Evolutionary conservation across 2,113 vertebrate species (phyloP).

Genomic region (Aptenodytes patagonicus): DNA sequence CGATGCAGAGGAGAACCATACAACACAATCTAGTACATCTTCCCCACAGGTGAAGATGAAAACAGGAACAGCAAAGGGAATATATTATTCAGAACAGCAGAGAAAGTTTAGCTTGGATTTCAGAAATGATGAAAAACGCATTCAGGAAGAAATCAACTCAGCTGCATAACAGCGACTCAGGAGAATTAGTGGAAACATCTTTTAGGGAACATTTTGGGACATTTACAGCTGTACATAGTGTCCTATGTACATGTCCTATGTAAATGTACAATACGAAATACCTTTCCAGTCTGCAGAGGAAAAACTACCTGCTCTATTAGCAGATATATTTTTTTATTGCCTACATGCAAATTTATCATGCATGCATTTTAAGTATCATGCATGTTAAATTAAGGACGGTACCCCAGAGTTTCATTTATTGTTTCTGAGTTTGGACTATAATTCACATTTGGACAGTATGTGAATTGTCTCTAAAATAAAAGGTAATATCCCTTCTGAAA

Average conservation of each 20-base stretch:
- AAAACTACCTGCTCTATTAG: not conserved
- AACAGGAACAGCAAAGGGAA: not conserved
- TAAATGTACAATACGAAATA: not conserved
- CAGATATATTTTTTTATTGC: not conserved
- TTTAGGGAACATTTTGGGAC: not conserved
- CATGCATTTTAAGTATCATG: not conserved
- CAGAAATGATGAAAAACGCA: not conserved
- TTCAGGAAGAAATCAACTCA: not conserved
- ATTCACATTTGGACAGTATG: not conserved
- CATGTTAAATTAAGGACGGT: not conserved
- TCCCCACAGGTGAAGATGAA: not conserved
- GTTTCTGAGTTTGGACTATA: not conserved
- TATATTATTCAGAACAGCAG: not conserved
- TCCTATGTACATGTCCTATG: too few species aligned
- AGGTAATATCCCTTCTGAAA: not conserved
- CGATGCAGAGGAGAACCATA: not conserved
- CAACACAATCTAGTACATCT: not conserved
- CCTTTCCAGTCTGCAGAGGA: not conserved
- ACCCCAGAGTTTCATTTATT: not conserved
- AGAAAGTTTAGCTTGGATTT: not conserved
- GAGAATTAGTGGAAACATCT: not conserved
- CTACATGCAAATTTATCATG: not conserved
- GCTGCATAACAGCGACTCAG: not conserved
- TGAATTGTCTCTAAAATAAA: not conserved
- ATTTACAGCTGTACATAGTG: not conserved